Base-by-base conservation (phyloP, 2,797 vertebrate species). In the Manis javanica region DNA sequence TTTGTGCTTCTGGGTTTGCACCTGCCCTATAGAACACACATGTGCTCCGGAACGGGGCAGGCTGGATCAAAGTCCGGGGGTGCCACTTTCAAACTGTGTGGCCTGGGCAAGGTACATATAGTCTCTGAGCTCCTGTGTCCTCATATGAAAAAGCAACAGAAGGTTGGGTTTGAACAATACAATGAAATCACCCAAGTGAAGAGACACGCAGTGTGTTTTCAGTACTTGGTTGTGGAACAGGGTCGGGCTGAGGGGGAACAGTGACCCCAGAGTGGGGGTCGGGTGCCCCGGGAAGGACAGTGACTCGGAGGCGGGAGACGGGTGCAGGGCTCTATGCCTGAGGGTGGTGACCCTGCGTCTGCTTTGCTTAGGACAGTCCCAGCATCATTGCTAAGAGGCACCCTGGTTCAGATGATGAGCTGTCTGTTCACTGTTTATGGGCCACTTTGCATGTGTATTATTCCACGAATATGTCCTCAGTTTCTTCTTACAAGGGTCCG, bases 281-380 rank as follows among this genome's bases (percentile, higher is more conserved):
- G 46, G 46, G 46, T 46, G 46, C 46, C 23, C 31, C 31, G 13
- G 61, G 34, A 61, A 61, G n/a, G 42, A 34, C n/a, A 4, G 87
- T 24, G 39, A 24, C 3, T 16, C 18, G 0, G 0, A 10, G 14
- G 29, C 2, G 21, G 34, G 66, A 57, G 7, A 2, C 0, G 0
- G 55, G 85, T 42, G 29, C 12, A 8, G 51, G 69, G 61, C 39
- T 59, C 19, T 2, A 2, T 15, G 19, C 2, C 2, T 0, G 0
- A 16, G 34, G n/a, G 7, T 23, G 72, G 81, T 42, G 55, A 34
- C 53, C 2, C 0, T 1, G 51, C 1, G 3, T 13, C 31, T 12
- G 49, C 34, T 24, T 11, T 13, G 63, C 6, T n/a, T 16, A 31
- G 75, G 84, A 64, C 26, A 14, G 64, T 39, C 63, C 49, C 39